Percentiles rank a stretch among this genome's conserved stretches.
Conservation (phyloP, 1,140 invertebrate species). For the Macrobrachium rosenbergii region DNA sequence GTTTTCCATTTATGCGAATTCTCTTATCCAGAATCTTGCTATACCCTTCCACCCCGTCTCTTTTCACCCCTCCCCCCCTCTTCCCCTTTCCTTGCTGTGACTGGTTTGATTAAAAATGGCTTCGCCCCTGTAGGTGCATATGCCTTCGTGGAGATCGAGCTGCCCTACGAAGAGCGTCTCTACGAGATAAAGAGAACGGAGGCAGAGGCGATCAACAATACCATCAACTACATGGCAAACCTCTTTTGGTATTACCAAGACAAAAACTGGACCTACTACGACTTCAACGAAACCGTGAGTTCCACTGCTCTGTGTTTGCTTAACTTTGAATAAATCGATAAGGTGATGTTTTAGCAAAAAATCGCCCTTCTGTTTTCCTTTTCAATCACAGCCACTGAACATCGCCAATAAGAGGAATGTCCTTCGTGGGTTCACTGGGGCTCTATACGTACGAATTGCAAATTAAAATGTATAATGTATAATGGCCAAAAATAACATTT, state of each 20-base stretch:
- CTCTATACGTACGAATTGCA: too few relatives aligned
- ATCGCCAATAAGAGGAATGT: too few relatives aligned
- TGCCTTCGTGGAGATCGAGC: slow-evolving; percentile 67
- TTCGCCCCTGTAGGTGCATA: slow-evolving; percentile 60
- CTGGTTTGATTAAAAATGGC: neutral
- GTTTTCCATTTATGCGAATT: too few relatives aligned
- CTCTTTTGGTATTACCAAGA: slow-evolving; percentile 67
- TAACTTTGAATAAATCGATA: too few relatives aligned
- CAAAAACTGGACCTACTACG: slow-evolving; percentile 42
- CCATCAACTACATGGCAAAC: slow-evolving; percentile 65
- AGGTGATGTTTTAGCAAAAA: too few relatives aligned
- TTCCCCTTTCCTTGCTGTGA: neutral
- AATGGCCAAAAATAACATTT: too few relatives aligned
- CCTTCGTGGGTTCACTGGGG: too few relatives aligned
- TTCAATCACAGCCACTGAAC: too few relatives aligned
- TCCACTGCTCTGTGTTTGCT: neutral
- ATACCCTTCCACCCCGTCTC: neutral
- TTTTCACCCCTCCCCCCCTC: neutral
- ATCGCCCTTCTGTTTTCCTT: too few relatives aligned
- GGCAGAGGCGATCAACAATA: slow-evolving; percentile 66
- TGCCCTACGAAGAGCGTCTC: slow-evolving; percentile 37
- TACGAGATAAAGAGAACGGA: slow-evolving; percentile 38
- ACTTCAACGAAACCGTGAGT: slow-evolving; percentile 60
- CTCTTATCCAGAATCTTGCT: too few relatives aligned
- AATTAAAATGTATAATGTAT: too few relatives aligned